Conservation (phyloP, 2,113 vertebrate genomes). For the Marmota monax region DNA sequence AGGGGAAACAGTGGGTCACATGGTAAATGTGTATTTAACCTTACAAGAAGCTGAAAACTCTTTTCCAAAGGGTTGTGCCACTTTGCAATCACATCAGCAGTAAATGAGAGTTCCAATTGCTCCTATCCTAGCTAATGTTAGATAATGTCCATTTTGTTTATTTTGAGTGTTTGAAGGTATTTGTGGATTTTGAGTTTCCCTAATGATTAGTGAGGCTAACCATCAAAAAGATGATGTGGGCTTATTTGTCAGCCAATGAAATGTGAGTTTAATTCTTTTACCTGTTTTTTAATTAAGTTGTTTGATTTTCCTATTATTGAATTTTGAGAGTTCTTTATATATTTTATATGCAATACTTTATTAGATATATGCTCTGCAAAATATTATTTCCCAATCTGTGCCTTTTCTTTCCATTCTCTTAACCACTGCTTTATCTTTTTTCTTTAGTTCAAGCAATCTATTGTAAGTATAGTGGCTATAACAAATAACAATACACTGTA, state of each 20-base stretch:
- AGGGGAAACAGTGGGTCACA: not conserved
- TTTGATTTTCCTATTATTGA: conserved; percentile 28
- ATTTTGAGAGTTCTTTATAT: conserved; percentile 13
- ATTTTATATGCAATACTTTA: not conserved
- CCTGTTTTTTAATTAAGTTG: not conserved
- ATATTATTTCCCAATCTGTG: not conserved
- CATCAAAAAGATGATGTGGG: not conserved
- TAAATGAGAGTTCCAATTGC: not conserved
- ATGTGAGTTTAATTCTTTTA: conserved; percentile 3
- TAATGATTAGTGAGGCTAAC: not conserved
- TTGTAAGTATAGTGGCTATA: not conserved
- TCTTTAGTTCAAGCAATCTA: not conserved
- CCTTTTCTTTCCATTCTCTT: not conserved
- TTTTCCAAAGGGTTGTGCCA: not conserved
- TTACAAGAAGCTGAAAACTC: conserved; percentile 34
- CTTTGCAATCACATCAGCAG: not conserved
- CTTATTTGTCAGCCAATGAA: conserved; percentile 37
- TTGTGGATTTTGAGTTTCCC: not conserved
- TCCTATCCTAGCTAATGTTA: not conserved
- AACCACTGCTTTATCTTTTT: not conserved
- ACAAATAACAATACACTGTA: not conserved
- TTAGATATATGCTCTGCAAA: conserved; percentile 18
- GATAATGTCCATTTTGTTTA: not conserved
- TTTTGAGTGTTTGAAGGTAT: not conserved
- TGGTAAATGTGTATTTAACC: not conserved